Percentiles rank a stretch among this genome's conserved stretches.
Evolutionary conservation across 2,113 vertebrate species (phyloP).

Genomic region (Sterrhoptilus dennistouni): DNA sequence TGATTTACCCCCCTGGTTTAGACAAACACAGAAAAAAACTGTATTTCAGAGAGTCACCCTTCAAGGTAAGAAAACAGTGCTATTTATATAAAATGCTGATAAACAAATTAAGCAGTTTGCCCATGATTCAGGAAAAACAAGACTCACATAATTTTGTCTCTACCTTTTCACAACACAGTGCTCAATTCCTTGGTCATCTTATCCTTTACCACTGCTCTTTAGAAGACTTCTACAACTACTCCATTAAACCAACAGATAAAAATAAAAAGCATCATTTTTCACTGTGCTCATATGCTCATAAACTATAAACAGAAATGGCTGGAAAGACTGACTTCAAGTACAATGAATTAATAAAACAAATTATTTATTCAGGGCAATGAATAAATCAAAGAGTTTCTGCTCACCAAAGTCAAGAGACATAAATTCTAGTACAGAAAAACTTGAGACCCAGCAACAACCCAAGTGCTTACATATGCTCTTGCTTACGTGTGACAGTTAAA

Average conservation of each 20-base stretch:
- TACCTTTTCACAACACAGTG: background rate
- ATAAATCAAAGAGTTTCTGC: background rate
- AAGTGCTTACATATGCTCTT: background rate
- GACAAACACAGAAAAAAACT: background rate
- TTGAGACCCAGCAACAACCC: background rate
- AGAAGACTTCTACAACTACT: background rate
- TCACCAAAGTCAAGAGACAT: background rate
- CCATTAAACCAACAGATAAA: background rate
- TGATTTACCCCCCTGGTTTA: slow-evolving; percentile 86
- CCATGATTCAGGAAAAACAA: background rate
- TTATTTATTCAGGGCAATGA: slow-evolving; percentile 4
- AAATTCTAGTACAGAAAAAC: background rate
- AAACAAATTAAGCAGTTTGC: background rate
- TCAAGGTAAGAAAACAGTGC: background rate
- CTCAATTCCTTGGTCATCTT: background rate
- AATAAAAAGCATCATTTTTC: background rate
- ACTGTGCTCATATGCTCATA: background rate
- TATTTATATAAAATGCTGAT: background rate
- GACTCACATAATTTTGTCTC: background rate
- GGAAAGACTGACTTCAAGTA: background rate
- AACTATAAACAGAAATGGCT: background rate
- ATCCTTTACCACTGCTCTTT: background rate
- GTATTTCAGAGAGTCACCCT: background rate
- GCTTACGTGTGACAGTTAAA: background rate
- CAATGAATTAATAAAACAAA: background rate